Base-by-base conservation (phyloP, 2,888 invertebrate species). In the Shargacucullia verbasci region DNA sequence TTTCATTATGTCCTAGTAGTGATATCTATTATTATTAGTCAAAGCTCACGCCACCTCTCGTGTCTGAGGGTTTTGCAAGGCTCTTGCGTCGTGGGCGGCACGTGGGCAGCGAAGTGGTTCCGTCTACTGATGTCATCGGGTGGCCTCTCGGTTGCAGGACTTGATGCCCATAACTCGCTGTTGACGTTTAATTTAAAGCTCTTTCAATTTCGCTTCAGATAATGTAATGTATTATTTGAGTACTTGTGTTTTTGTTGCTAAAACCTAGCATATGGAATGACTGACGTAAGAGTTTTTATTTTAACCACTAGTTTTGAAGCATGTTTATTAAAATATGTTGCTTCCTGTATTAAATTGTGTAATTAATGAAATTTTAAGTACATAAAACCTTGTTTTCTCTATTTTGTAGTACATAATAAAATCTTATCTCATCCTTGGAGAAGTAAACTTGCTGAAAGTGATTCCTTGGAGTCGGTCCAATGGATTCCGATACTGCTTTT, bases 101-200 rank as follows among this genome's bases (percentile, higher is more conserved):
- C 71, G 92, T 92, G 90, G 92, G 92, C 76, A 87, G 78, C 68
- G 66, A 60, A 79, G 82, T 78, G 83, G 89, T 91, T 92, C 89
- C 89, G 88, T 86, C 84, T 87, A 80, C 85, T 92, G 92, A 92
- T 91, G 91, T 93, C 93, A 93, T 89, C 86, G 80, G 66, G 74
- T 59, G 79, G 80, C 80, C 81, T 78, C 74, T 74, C 66, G 65
- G 15, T 34, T 46, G 70, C 70, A 74, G 64, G 70, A 69, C 74
- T 74, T 71, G 67, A 71, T 73, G 71, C 59, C 68, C 63, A 70
- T 72, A 72, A 67, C 45, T 67, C 41, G 66, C 49, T 14, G 59
- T 59, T 62, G 52, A 47, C 44, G 54, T 47, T 66, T 35, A 40
- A 59, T 55, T 70, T 48, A 33, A 66, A 54, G 34, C 29, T 56